phyloP scores from a whole-genome alignment of 2,888 invertebrate species.

The Ectemnius continuus region DNA sequence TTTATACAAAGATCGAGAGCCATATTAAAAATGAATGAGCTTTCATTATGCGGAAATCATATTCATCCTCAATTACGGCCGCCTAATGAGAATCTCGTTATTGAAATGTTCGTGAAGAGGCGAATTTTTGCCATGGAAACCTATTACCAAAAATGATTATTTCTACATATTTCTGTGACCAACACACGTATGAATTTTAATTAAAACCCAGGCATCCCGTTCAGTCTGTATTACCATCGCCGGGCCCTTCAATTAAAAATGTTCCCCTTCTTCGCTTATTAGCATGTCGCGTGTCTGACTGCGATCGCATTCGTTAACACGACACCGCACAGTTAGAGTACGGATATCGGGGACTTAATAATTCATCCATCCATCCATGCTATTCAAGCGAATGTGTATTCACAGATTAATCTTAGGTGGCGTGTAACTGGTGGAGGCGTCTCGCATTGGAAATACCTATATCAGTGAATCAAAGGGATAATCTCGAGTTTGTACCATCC shows the following conservation, averaged over 20 bases:
- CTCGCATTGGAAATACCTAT: neutral
- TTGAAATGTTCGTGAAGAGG: neutral
- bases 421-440: neutral
- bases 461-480: neutral
- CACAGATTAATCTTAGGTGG: neutral
- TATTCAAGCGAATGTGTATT: neutral
- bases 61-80: conserved; percentile 9
- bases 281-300: neutral
- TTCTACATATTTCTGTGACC: neutral
- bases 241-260: conserved; percentile 2
- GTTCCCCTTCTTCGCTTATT: neutral
- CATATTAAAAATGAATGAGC: neutral
- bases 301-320: neutral
- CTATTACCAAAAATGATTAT: neutral
- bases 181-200: conserved; percentile 5
- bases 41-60: neutral
- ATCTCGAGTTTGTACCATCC: no score
- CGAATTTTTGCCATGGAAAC: neutral
- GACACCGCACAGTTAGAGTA: neutral
- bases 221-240: neutral
- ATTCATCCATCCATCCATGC: neutral
- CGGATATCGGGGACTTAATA: neutral
- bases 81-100: conserved; percentile 15
- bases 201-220: conserved; percentile 6
- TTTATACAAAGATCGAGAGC: neutral